Percentiles rank a stretch among this genome's conserved stretches.
These are phyloP conservation scores for Bedellia somnulentella DNA, from an alignment of 2,888 invertebrate genomes.

Conservation along the genomic window DNA sequence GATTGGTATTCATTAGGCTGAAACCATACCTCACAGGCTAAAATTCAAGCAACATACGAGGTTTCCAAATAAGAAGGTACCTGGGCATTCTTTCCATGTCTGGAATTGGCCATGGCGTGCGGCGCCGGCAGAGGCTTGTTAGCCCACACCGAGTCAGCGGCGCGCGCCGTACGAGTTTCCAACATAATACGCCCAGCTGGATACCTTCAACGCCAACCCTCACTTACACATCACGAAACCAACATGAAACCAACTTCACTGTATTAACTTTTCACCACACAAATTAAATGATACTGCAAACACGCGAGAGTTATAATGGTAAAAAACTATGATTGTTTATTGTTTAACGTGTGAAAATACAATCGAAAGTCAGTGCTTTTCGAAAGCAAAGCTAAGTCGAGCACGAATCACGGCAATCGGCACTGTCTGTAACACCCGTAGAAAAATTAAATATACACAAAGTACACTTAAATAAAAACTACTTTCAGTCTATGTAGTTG, in stretches of 20 bases:
- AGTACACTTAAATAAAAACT: too few species aligned
- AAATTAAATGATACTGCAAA: constrained; percentile 14
- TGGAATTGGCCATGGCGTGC: constrained; percentile 56
- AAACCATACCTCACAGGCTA: too few species aligned
- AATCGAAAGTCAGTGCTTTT: constrained; percentile 30
- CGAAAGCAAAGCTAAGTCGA: constrained; percentile 18
- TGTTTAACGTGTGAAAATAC: constrained; percentile 34
- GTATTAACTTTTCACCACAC: constrained; percentile 18
- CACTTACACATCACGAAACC: constrained; percentile 31
- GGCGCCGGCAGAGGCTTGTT: constrained; percentile 62
- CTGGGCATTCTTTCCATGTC: constrained; percentile 74
- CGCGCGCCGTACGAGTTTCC: constrained; percentile 74
- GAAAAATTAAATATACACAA: too few species aligned
- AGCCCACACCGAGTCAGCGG: constrained; percentile 71
- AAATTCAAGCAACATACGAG: too few species aligned
- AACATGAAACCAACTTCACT: constrained; percentile 26
- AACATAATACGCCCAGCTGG: constrained; percentile 63
- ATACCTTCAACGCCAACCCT: constrained; percentile 18
- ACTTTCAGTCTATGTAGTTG: too few species aligned
- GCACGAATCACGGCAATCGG: too few species aligned
- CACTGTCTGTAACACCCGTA: too few species aligned
- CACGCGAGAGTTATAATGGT: constrained; percentile 7
- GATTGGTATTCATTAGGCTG: too few species aligned
- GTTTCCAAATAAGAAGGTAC: constrained; percentile 22
- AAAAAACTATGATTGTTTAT: constrained; percentile 30